phyloP scores from a whole-genome alignment of 2,113 vertebrate genomes.

The Chrysochloris asiatica region DNA sequence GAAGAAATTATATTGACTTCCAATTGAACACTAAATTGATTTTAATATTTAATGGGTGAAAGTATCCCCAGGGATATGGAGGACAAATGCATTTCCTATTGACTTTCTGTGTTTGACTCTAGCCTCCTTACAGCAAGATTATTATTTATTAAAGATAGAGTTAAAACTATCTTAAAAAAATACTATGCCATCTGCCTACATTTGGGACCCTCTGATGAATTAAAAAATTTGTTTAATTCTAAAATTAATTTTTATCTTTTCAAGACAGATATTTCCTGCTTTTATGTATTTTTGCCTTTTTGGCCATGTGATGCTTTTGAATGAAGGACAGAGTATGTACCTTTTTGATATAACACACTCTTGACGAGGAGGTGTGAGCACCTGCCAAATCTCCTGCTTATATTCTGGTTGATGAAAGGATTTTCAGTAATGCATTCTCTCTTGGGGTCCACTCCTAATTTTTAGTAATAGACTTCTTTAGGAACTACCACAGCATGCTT shows the following conservation, averaged over 20 bases:
- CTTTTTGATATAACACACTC: constrained; percentile 27
- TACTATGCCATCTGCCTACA: background rate
- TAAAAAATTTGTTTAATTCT: constrained; percentile 15
- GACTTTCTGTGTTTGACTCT: constrained; percentile 11
- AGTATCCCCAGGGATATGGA: background rate
- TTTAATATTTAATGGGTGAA: constrained; percentile 61
- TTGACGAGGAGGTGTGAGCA: constrained; percentile 31
- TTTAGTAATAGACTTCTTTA: constrained; percentile 19
- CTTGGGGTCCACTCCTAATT: background rate
- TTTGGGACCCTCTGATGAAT: background rate
- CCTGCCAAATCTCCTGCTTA: constrained; percentile 9
- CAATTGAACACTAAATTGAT: constrained; percentile 32
- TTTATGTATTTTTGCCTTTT: constrained; percentile 25
- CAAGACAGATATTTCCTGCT: constrained; percentile 1
- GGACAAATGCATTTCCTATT: background rate
- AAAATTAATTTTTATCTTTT: constrained; percentile 40
- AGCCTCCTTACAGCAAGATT: background rate
- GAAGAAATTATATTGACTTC: constrained; percentile 52
- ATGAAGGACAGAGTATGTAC: background rate
- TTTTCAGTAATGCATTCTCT: constrained; percentile 15
- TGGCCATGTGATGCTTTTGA: background rate
- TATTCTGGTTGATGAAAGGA: constrained; percentile 34
- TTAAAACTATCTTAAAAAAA: background rate
- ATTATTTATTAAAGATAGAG: constrained; percentile 33
- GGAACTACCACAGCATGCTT: background rate